A percentile compares a stretch with the other conserved stretches of the same genome.
phyloP scores from a whole-genome alignment of 1,140 invertebrate genomes.

The Sitodiplosis mosellana region DNA sequence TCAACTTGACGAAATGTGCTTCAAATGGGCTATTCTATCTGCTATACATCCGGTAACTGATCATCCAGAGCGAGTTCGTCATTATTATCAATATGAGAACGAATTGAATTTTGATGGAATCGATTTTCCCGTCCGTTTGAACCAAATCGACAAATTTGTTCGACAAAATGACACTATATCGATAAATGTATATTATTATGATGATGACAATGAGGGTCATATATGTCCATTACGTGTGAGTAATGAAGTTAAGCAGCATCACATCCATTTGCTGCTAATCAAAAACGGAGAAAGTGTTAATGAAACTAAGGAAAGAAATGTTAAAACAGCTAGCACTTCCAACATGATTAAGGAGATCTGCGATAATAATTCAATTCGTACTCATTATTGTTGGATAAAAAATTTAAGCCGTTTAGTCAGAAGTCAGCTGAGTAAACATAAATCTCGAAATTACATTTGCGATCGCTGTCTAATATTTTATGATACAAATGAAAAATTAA shows the following conservation, averaged over 20 bases:
- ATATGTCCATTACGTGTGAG: conserved; percentile 1
- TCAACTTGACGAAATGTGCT: conserved; percentile 12
- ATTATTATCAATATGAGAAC: neutral
- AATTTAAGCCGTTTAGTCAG: conserved; percentile 12
- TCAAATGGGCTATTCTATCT: conserved; percentile 11
- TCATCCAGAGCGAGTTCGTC: neutral
- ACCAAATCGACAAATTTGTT: conserved; percentile 8
- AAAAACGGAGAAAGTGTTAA: neutral
- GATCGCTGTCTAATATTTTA: conserved; percentile 15
- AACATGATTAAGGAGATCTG: too few species aligned
- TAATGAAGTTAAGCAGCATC: neutral
- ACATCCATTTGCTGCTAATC: conserved; percentile 7
- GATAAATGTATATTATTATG: conserved; percentile 1
- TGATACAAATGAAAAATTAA: too few species aligned
- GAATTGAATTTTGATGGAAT: conserved; percentile 1
- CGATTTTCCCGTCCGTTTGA: conserved; percentile 5
- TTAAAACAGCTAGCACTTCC: too few species aligned
- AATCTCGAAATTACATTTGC: conserved; percentile 12
- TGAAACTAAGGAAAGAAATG: too few species aligned
- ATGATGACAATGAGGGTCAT: neutral
- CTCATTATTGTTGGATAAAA: conserved; percentile 16
- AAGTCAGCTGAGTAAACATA: conserved; percentile 11
- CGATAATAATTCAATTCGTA: too few species aligned
- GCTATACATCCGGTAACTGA: conserved; percentile 7
- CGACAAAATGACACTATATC: conserved; percentile 1